Percentiles rank a stretch among this genome's conserved stretches.
Evolutionary conservation across 2,113 vertebrate species (phyloP).

Genomic region (Calidris pygmaea): DNA sequence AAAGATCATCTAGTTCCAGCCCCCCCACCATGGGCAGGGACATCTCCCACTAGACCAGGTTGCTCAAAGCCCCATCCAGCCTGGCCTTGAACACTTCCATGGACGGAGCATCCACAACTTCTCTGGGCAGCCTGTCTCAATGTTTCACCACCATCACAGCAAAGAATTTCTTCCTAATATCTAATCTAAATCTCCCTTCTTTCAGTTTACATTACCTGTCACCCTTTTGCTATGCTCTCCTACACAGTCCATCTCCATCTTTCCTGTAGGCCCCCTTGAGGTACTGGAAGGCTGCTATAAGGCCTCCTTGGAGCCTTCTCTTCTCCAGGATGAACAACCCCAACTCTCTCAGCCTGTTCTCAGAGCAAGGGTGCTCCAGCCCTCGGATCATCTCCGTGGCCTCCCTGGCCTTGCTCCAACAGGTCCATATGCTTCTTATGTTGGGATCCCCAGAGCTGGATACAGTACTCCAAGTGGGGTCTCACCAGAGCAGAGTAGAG

Average conservation of each 20-base stretch:
- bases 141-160: neutral
- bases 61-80: neutral
- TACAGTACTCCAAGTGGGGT: neutral
- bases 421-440: neutral
- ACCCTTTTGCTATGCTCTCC: neutral
- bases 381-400: neutral
- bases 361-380: neutral
- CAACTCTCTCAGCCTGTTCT: neutral
- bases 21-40: neutral
- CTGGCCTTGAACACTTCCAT: neutral
- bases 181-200: neutral
- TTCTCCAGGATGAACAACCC: neutral
- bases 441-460: neutral
- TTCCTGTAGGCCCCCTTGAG: neutral
- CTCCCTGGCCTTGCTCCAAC: neutral
- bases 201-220: neutral
- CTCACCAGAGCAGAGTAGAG: neutral
- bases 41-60: neutral
- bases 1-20: neutral
- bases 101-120: neutral
- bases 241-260: neutral
- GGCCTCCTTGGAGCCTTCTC: neutral
- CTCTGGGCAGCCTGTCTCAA: neutral
- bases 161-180: neutral
- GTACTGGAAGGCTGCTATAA: neutral